Conservation (phyloP, 2,797 vertebrate species). For the Smutsia temminckii region DNA sequence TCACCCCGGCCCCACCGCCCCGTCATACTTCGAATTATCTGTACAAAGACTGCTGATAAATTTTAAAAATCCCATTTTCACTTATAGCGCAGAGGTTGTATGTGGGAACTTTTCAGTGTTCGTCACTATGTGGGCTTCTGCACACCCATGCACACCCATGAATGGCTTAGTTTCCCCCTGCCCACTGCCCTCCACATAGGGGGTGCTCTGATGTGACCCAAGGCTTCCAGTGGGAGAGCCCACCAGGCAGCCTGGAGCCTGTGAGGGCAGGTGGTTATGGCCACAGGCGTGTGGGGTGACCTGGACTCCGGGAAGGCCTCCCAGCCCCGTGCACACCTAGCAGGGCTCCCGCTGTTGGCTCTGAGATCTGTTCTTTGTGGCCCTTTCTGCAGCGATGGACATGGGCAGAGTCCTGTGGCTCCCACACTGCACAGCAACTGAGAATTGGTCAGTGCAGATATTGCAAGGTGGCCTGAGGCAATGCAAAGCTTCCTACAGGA, state of each 20-base stretch:
- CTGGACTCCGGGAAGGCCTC: background rate
- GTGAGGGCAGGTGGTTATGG: background rate
- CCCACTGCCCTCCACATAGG: background rate
- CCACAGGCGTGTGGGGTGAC: fast-evolving
- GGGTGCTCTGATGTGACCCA: background rate
- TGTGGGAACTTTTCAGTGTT: background rate
- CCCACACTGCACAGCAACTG: fast-evolving
- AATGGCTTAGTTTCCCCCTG: background rate
- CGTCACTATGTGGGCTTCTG: fast-evolving
- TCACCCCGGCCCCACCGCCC: too few species aligned
- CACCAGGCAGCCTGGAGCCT: background rate
- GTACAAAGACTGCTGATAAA: fast-evolving
- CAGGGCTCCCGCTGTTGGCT: background rate
- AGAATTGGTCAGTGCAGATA: background rate
- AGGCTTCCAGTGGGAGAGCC: background rate
- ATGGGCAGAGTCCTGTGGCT: fast-evolving
- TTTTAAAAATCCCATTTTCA: background rate
- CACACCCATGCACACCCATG: fast-evolving
- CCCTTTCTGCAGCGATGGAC: too few species aligned
- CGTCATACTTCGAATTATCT: background rate
- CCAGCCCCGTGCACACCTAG: fast-evolving
- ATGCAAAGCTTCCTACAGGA: background rate
- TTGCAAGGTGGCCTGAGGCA: background rate
- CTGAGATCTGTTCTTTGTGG: fast-evolving
- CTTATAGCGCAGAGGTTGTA: background rate